Conservation (phyloP, 2,888 invertebrate genomes). For the Diplazon laetatorius region DNA sequence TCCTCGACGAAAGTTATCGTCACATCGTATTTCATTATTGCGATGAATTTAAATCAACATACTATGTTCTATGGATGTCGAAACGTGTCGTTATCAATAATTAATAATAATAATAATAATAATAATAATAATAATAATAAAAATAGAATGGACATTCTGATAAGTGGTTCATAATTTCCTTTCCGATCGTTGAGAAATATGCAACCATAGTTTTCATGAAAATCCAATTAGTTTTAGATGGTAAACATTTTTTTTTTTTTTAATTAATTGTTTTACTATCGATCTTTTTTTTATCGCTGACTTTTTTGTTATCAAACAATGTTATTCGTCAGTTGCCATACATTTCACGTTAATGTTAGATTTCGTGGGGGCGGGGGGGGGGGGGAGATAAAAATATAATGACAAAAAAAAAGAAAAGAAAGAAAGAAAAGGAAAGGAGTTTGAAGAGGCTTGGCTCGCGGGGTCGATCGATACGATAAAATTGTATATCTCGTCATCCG, state of each 20-base stretch:
- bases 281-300: neutral
- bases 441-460: slow-evolving; percentile 3
- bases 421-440: neutral
- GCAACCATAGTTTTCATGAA: too few species aligned
- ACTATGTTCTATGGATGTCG: too few species aligned
- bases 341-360: slow-evolving; percentile 27
- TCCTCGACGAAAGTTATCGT: too few species aligned
- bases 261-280: neutral
- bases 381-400: too few species aligned
- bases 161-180: too few species aligned
- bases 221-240: neutral
- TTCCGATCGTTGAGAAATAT: too few species aligned
- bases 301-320: slow-evolving; percentile 12
- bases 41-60: too few species aligned
- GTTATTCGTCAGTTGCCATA: neutral
- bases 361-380: too few species aligned
- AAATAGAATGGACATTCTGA: too few species aligned
- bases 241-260: neutral
- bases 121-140: neutral
- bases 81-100: neutral
- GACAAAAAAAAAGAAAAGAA: slow-evolving; percentile 1
- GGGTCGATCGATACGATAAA: slow-evolving; percentile 35
- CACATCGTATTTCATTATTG: too few species aligned
- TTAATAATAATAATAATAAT: neutral
- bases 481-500: slow-evolving; percentile 20